phyloP scores from a whole-genome alignment of 2,888 invertebrate genomes.

The Brenthis hecate region DNA sequence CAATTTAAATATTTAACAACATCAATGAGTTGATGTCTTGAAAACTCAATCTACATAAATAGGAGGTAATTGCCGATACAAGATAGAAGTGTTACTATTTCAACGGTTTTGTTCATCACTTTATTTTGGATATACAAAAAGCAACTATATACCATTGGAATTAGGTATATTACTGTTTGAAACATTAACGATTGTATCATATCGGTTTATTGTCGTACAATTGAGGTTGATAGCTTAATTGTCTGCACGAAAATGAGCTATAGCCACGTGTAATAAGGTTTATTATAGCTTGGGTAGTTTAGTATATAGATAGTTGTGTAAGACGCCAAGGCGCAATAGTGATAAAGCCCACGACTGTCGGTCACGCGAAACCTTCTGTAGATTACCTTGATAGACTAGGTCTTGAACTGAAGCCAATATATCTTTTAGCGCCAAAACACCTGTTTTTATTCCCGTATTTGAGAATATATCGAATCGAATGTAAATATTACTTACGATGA shows the following conservation, averaged over 20 bases:
- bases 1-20: neutral
- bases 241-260: slow-evolving; percentile 31
- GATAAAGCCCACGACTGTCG: slow-evolving; percentile 47
- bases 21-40: slow-evolving; percentile 27
- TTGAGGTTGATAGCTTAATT: slow-evolving; percentile 22
- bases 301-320: slow-evolving; percentile 15
- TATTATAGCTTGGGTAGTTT: slow-evolving; percentile 32
- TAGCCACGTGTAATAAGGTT: slow-evolving; percentile 30
- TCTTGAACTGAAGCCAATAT: slow-evolving; percentile 33
- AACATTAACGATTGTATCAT: slow-evolving; percentile 26
- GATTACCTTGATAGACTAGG: slow-evolving; percentile 39
- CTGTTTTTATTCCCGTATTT: slow-evolving; percentile 2
- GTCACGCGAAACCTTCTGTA: slow-evolving; percentile 45
- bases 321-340: slow-evolving; percentile 46
- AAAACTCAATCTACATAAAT: slow-evolving; percentile 46
- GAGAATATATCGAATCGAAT: neutral
- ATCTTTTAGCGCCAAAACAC: slow-evolving; percentile 6
- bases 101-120: slow-evolving; percentile 32
- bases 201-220: slow-evolving; percentile 30
- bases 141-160: slow-evolving; percentile 5
- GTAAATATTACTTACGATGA: neutral
- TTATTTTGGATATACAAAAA: slow-evolving; percentile 13
- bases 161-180: slow-evolving; percentile 20
- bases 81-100: slow-evolving; percentile 47
- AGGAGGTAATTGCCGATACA: slow-evolving; percentile 45